Conservation (phyloP, 1,140 invertebrate species). For the Temnothorax nylanderi region DNA sequence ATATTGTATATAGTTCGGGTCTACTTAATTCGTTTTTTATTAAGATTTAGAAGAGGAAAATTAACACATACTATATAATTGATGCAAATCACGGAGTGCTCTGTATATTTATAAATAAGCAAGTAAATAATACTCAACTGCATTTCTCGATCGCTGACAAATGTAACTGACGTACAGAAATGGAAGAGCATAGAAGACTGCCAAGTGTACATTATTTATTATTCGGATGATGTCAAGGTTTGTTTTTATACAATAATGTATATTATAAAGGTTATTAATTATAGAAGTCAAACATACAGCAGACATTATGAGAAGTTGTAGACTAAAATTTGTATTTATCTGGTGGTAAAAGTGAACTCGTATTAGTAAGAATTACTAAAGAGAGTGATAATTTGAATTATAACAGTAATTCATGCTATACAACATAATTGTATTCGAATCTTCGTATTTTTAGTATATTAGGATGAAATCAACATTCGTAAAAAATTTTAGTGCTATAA, state of each 20-base stretch:
- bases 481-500: too few species aligned
- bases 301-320: not conserved
- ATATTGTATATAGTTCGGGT: too few species aligned
- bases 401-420: not conserved
- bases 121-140: slow-evolving; percentile 28
- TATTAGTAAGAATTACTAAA: not conserved
- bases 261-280: not conserved
- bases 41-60: not conserved
- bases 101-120: not conserved
- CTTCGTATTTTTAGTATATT: too few species aligned
- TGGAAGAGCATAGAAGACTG: not conserved
- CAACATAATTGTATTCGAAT: not conserved
- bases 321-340: slow-evolving; percentile 37
- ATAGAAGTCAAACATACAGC: not conserved
- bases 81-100: too few species aligned
- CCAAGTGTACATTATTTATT: not conserved
- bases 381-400: not conserved
- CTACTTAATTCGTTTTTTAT: too few species aligned
- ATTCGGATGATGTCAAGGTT: not conserved
- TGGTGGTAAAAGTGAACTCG: not conserved
- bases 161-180: slow-evolving; percentile 7
- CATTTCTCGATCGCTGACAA: slow-evolving; percentile 36
- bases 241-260: not conserved
- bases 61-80: not conserved
- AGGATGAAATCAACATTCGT: too few species aligned